Evolutionary conservation across 2,797 vertebrate genomes (phyloP).

Genomic region (Bovichtus variegatus): DNA sequence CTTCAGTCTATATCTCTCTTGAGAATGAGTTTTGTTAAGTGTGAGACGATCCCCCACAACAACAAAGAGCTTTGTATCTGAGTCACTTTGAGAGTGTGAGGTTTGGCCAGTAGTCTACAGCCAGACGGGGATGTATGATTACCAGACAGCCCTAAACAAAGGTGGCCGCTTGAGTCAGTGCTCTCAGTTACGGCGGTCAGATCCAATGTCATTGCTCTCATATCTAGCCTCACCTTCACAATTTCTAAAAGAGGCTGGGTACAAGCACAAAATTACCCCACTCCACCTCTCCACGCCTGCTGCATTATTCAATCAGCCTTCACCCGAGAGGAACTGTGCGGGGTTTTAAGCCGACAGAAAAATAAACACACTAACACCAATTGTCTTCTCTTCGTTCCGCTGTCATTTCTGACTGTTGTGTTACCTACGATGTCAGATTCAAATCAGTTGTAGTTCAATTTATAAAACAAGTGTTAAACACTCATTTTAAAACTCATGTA

Average conservation of each 20-base stretch:
- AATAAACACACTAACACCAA: conserved; percentile 38
- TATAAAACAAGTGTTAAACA: background rate
- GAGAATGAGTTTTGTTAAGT: conserved; percentile 8
- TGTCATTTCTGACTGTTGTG: conserved; percentile 1
- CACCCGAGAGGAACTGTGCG: conserved; percentile 69
- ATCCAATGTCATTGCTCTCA: conserved; percentile 84
- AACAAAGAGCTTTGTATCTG: conserved; percentile 39
- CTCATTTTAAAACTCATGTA: background rate
- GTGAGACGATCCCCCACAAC: background rate
- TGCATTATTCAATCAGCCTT: conserved; percentile 79
- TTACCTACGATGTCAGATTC: background rate
- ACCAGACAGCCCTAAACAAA: conserved; percentile 78
- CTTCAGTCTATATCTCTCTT: background rate
- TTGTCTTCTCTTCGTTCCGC: conserved; percentile 8
- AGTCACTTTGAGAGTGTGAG: conserved; percentile 47
- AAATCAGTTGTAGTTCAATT: background rate
- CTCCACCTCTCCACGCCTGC: conserved; percentile 51
- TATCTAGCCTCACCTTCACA: conserved; percentile 76
- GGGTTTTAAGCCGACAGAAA: conserved; percentile 25
- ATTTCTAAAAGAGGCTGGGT: conserved; percentile 71
- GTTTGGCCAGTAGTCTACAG: conserved; percentile 42
- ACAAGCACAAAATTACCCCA: conserved; percentile 69
- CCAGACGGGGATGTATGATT: conserved; percentile 66
- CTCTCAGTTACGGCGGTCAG: conserved; percentile 80
- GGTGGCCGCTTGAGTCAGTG: conserved; percentile 68